Evolutionary conservation across 2,888 invertebrate genomes (phyloP), one percentile per base, ranked within the genome.

Genomic region (Nudaria mundana): DNA sequence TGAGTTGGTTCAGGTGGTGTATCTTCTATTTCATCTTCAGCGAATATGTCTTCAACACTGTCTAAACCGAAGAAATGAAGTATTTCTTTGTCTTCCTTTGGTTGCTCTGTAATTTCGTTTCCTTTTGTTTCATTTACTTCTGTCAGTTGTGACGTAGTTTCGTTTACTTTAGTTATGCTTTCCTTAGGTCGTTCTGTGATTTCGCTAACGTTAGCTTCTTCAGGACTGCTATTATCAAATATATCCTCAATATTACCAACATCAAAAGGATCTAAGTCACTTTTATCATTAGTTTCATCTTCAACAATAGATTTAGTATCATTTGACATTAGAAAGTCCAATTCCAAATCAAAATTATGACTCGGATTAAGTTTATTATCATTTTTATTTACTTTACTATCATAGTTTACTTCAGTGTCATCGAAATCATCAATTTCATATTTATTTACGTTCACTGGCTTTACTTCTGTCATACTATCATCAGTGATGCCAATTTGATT

Each of bases 11-110:
- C 52, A 26, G 34, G 66, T 25, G 47, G 48, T 41, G 64, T 54
- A 3, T 51, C 68, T 12, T 81, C 76, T 40, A 79, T 71, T 18
- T 71, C 75, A 56, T 81, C 78, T 15, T 73, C 71, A 10, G 66
- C 84, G 62, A 90, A 82, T 44, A 85, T 79, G 42, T 89, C 86
- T 29, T 87, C 75, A 36, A 59, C 48, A 18, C 59, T 59, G 81
- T 77, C 73, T 22, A 83, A 57, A 42, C 84, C 79, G 11, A 86
- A 71, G 53, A 72, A 71, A 23, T 53, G 63, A 7, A 78, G 40
- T 25, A 57, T 41, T 30, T 52, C 52, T 36, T 59, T 52, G 7
- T 38, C 49, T 45, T 62, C 52, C 40, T 65, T 62, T 2, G 66
- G 60, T 25, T 55, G 5, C n/a, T 51, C 32, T 7, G 5, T 43